Conservation (phyloP, 2,113 vertebrate genomes). For the Thamnophis sirtalis region DNA sequence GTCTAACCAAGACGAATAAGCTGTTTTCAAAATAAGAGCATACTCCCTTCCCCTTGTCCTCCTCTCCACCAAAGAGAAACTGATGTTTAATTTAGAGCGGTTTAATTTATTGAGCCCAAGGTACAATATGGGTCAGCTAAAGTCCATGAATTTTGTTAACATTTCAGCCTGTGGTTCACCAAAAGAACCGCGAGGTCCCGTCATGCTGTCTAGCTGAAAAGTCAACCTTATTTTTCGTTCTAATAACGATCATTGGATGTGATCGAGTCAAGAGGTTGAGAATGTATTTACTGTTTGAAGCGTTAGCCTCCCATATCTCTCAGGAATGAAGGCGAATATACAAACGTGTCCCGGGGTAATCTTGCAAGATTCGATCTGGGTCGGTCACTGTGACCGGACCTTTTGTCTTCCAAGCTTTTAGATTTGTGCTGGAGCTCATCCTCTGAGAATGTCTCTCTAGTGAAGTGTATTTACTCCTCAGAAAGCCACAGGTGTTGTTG, state of each 20-base stretch:
- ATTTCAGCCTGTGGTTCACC: neutral
- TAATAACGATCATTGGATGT: neutral
- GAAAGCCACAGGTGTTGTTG: neutral
- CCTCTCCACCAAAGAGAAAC: constrained; percentile 7
- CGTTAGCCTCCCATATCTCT: neutral
- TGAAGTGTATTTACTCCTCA: neutral
- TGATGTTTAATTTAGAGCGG: neutral
- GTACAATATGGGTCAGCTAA: neutral
- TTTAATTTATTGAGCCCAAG: neutral
- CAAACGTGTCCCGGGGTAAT: neutral
- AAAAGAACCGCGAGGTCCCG: neutral
- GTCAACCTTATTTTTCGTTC: neutral
- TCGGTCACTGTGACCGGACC: neutral
- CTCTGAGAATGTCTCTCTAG: neutral
- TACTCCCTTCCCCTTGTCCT: constrained; percentile 26
- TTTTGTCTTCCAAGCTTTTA: neutral
- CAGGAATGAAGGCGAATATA: neutral
- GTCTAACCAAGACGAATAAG: constrained; percentile 55
- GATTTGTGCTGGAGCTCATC: neutral
- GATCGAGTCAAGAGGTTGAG: neutral
- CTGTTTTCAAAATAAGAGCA: constrained; percentile 35
- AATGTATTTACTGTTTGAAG: neutral
- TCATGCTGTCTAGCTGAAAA: neutral
- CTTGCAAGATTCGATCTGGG: neutral
- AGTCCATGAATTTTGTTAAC: neutral